Conservation (phyloP, 2,888 invertebrate genomes). For the Proisotoma minuta region DNA sequence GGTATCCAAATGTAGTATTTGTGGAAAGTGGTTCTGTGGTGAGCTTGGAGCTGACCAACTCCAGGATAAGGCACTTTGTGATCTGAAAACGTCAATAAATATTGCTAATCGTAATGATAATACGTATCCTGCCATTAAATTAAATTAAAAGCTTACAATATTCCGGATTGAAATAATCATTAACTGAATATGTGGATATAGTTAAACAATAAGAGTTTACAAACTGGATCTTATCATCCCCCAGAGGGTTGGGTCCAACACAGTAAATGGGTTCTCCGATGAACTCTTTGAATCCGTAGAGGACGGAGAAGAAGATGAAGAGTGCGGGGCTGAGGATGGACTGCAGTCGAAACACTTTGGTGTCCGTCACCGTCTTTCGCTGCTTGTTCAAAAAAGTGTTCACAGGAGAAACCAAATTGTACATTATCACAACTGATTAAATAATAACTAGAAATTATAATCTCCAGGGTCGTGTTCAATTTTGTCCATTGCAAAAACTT, state of each 20-base stretch:
- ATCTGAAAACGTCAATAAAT: no score
- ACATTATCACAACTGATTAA: neutral
- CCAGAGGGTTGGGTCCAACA: neutral
- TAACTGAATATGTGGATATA: conserved; percentile 26
- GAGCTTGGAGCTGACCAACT: conserved; percentile 12
- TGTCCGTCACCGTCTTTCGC: conserved; percentile 17
- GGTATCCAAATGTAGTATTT: conserved; percentile 50
- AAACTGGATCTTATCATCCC: conserved; percentile 14
- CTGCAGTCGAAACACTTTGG: conserved; percentile 23
- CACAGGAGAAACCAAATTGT: neutral
- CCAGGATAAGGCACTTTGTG: conserved; percentile 23
- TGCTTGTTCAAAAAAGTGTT: neutral
- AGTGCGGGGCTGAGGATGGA: conserved; percentile 18
- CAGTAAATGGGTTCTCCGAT: conserved; percentile 23
- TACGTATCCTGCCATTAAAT: no score
- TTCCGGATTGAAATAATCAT: conserved; percentile 13
- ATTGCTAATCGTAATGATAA: no score
- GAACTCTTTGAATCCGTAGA: conserved; percentile 17
- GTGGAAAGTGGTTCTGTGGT: conserved; percentile 35
- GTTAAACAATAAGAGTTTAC: conserved; percentile 24
- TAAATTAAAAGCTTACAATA: neutral
- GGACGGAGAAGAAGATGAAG: conserved; percentile 18
- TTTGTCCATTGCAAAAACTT: no score
- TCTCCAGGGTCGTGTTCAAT: no score
- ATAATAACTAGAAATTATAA: no score